These are phyloP conservation scores for Pachycephus smyrnensis DNA, from an alignment of 2,888 invertebrate genomes.

Conservation along the genomic window DNA sequence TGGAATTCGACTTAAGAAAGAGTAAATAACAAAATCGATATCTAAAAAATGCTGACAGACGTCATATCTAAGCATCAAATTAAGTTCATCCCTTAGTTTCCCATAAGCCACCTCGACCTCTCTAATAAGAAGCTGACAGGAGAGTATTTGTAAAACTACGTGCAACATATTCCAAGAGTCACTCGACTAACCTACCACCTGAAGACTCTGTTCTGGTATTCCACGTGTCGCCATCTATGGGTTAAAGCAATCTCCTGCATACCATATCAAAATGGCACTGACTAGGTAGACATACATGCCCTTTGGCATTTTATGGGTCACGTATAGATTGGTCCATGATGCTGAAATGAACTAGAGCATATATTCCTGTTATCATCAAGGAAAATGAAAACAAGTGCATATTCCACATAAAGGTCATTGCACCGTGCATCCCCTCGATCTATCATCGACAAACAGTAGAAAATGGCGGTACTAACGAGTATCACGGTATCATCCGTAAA, in stretches of 20 bases:
- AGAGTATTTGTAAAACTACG: not conserved
- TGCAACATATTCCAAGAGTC: not conserved
- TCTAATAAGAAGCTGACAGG: not conserved
- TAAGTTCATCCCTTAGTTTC: not conserved
- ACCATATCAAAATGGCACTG: not conserved
- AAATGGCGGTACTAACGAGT: not conserved
- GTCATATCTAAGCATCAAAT: not conserved
- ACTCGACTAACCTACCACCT: not conserved
- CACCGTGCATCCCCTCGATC: not conserved
- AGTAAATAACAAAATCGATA: not conserved
- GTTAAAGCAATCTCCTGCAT: not conserved
- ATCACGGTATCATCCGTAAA: not conserved
- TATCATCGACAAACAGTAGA: not conserved
- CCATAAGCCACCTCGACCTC: not conserved
- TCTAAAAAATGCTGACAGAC: not conserved
- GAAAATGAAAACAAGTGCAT: not conserved
- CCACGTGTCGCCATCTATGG: not conserved
- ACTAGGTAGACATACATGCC: not conserved
- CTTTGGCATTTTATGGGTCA: not conserved
- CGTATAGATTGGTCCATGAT: not conserved
- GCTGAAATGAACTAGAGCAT: not conserved
- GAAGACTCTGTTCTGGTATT: not conserved
- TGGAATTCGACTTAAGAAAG: not conserved
- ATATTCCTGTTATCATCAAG: not conserved
- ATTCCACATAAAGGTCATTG: not conserved